Percentiles rank a stretch among this genome's conserved stretches.
Conservation (phyloP, 2,888 invertebrate genomes). For the Nomada ruficornis region DNA sequence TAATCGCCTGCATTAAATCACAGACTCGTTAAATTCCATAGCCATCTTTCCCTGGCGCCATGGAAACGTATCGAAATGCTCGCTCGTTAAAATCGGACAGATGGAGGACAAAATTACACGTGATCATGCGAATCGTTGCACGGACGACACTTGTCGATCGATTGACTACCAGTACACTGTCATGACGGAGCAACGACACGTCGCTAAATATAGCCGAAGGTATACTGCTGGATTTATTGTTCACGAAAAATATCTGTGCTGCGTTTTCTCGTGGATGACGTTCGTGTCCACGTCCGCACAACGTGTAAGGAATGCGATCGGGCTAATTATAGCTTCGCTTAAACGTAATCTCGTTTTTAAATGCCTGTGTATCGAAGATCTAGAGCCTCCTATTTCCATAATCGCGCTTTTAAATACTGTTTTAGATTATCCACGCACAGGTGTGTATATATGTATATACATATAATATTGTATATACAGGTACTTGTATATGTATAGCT, state of each 20-base stretch:
- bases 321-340: constrained; percentile 34
- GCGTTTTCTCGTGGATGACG: constrained; percentile 15
- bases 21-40: neutral
- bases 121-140: constrained; percentile 13
- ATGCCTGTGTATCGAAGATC: neutral
- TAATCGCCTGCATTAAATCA: neutral
- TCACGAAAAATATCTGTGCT: constrained; percentile 31
- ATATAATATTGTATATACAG: too few species aligned
- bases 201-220: constrained; percentile 33
- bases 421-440: neutral
- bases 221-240: constrained; percentile 42
- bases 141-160: constrained; percentile 45
- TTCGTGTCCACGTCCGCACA: neutral
- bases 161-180: constrained; percentile 28
- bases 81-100: constrained; percentile 20
- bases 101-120: constrained; percentile 24
- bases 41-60: neutral
- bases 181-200: constrained; percentile 60
- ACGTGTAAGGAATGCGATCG: neutral
- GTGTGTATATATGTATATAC: too few species aligned
- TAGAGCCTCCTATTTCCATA: neutral
- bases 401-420: neutral
- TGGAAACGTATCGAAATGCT: neutral
- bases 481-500: neutral
- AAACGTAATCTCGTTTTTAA: constrained; percentile 1